Evolutionary conservation across 2,888 invertebrate species (phyloP), one percentile per base, ranked within the genome.

Genomic region (Notocelia uddmanniana): DNA sequence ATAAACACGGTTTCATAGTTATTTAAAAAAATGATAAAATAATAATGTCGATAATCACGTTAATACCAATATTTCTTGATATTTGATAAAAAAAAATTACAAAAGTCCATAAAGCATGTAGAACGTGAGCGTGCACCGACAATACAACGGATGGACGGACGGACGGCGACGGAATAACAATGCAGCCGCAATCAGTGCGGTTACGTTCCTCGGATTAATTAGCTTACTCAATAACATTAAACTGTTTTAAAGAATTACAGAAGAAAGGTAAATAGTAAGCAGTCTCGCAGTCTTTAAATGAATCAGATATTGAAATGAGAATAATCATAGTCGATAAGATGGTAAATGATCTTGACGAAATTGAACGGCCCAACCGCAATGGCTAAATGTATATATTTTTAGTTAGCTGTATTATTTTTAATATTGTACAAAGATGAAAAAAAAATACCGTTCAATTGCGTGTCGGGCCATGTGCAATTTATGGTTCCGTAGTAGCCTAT

Each of bases 171-270:
- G 81, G 90, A 90, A 91, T 91, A 89, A 85, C 83, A 90, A 91
- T 86, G 85, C 81, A 87, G 85, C 83, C 81, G 86, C 85, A 89
- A 91, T 90, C 90, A 87, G 83, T 82, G 85, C 79, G 89, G 87
- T 85, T 80, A 78, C 81, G 54, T 48, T 54, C 37, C 50, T 19
- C 26, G 66, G 71, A 71, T 67, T 72, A 72, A 72, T 68, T 72
- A 72, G 57, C 63, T 69, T 63, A 58, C 67, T 23, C 19, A 21
- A 68, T 55, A 19, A 62, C 55, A 68, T 23, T 48, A 45, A 66
- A 54, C 41, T 23, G 45, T 45, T 54, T 66, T 41, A 21, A 63
- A 52, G 31, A 54, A 41, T 45, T 59, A 37, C 23, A 21, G 58
- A 89, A 88, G 85, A 80, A 80, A 67, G 31, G 73, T 73, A 76